Percentiles rank a stretch among this genome's conserved stretches.
Evolutionary conservation across 2,797 vertebrate genomes (phyloP).

Genomic region (Taeniopygia guttata): DNA sequence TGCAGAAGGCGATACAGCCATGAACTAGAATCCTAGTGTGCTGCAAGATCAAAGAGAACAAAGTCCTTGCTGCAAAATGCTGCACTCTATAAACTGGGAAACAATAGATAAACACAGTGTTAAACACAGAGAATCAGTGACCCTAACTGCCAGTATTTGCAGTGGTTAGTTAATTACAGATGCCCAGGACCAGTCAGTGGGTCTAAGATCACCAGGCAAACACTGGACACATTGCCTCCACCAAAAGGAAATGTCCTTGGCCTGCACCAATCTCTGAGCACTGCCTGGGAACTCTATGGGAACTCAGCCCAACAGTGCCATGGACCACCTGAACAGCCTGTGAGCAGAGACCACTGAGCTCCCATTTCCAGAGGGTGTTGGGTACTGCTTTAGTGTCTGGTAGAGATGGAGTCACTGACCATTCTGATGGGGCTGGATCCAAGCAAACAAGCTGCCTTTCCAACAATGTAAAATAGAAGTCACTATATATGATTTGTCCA

Average conservation of each 20-base stretch:
- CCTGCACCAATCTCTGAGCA: not conserved
- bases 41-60: not conserved
- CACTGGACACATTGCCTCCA: not conserved
- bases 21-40: not conserved
- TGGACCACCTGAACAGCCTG: not conserved
- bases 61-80: not conserved
- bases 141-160: not conserved
- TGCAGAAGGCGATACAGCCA: not conserved
- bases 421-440: not conserved
- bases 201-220: not conserved
- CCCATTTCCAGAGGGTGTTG: not conserved
- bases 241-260: not conserved
- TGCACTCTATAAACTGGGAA: not conserved
- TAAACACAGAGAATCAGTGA: not conserved
- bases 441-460: not conserved
- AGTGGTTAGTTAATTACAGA: not conserved
- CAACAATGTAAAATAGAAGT: not conserved
- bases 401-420: not conserved
- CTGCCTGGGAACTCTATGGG: not conserved
- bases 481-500: not conserved
- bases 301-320: not conserved
- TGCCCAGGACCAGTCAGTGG: rapidly evolving
- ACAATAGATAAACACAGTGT: not conserved
- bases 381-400: not conserved
- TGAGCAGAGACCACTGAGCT: not conserved